Evolutionary conservation across 2,113 vertebrate species (phyloP), one percentile per base, ranked within the genome.

Genomic region (Cinclus cinclus): DNA sequence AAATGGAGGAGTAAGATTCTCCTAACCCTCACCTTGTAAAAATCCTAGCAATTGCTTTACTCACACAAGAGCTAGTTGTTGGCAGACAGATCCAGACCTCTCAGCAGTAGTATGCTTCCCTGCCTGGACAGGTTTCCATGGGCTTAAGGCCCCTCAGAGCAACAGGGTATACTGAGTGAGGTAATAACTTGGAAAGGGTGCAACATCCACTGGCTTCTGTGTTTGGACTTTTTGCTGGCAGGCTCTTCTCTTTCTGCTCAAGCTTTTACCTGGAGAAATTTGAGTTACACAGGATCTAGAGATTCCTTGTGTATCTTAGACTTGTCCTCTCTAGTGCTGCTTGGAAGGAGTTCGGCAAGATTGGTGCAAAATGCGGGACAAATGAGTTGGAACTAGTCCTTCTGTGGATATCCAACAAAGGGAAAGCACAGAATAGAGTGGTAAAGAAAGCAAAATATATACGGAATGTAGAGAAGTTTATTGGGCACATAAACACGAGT

Each of bases 1-100:
- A 84, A 89, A 75, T 23, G 35, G n/a, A 89, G 49, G 39, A 91
- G n/a, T 49, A 76, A 82, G 94, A 86, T 94, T 42, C 55, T 83
- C 42, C 88, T 83, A 86, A 77, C 23, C 25, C 21, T 88, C 79
- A 92, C 82, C 85, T 93, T 96, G 71, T 92, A 92, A 96, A 96
- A 94, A 62, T 50, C 63, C 41, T 65, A 58, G 44, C n/a, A 90
- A 88, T 73, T 52, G 22, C 68, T 93, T 81, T 52, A 28, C 47
- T 89, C 27, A 13, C 39, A 77, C 42, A 59, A 39, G 59, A 91
- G n/a, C 11, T 39, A 53, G 8, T 74, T 90, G 35, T 30, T 86
- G 75, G 90, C 92, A 90, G 63, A 23, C 23, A 53, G 79, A 92
- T 44, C 5, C 68, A 74, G 82, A 83, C 49, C 71, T 83, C 79